These are phyloP conservation scores for Mormyrus hasselquistii DNA, from an alignment of 2,797 vertebrate genomes.

Conservation along the genomic window DNA sequence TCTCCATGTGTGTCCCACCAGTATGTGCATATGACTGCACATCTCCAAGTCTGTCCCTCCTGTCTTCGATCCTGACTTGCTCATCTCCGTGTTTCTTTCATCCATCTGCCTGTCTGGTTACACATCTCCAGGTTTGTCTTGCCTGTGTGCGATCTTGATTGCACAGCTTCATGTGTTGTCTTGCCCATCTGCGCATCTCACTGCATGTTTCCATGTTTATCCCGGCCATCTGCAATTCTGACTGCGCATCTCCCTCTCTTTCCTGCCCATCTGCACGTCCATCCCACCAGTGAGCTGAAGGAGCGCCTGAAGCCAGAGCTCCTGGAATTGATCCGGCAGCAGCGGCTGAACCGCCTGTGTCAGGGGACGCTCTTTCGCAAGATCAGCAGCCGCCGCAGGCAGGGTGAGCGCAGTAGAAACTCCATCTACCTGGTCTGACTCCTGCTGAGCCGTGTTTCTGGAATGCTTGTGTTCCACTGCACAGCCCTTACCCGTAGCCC, in stretches of 20 bases:
- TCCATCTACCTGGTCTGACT: neutral
- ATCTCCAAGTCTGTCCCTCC: neutral
- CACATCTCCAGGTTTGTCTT: neutral
- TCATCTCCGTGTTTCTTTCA: neutral
- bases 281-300: slow-evolving; percentile 70
- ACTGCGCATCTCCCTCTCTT: neutral
- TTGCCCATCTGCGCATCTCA: neutral
- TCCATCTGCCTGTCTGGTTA: neutral
- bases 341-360: slow-evolving; percentile 84
- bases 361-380: slow-evolving; percentile 90
- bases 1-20: neutral
- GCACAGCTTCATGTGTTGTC: neutral
- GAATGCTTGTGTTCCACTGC: neutral
- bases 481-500: neutral
- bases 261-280: neutral
- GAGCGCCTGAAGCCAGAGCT: slow-evolving; percentile 90
- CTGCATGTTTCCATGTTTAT: neutral
- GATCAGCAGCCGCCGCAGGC: slow-evolving; percentile 87
- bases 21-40: neutral
- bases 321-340: slow-evolving; percentile 84
- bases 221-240: neutral
- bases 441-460: neutral
- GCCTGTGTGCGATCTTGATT: too few species aligned
- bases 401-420: slow-evolving; percentile 61
- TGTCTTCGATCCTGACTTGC: neutral